phyloP scores from a whole-genome alignment of 2,888 invertebrate genomes.

The Zeuzera pyrina region DNA sequence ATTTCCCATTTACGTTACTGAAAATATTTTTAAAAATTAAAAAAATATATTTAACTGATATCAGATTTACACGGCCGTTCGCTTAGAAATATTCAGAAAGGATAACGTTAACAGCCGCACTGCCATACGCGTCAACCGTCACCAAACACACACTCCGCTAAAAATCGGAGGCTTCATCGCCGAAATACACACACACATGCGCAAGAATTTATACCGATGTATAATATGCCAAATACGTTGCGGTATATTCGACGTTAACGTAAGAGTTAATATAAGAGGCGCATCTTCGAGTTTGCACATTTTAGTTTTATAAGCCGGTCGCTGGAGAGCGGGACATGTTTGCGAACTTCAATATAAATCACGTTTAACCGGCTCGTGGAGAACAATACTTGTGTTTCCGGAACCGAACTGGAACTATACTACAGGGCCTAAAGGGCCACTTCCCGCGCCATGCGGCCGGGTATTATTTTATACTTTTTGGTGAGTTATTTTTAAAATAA shows the following conservation, averaged over 20 bases:
- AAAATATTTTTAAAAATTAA: constrained; percentile 16
- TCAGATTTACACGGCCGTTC: constrained; percentile 21
- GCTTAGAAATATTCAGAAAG: constrained; percentile 29
- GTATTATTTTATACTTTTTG: constrained; percentile 50
- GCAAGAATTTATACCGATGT: constrained; percentile 23
- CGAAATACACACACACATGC: constrained; percentile 53
- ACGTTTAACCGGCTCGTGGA: constrained; percentile 35
- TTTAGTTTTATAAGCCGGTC: constrained; percentile 65
- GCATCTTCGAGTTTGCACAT: constrained; percentile 70
- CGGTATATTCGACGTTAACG: constrained; percentile 65
- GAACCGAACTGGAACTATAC: too few species aligned
- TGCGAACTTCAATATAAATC: constrained; percentile 44
- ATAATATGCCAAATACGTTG: constrained; percentile 64
- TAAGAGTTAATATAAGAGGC: constrained; percentile 72
- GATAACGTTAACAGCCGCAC: constrained; percentile 21
- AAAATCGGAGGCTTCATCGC: constrained; percentile 34
- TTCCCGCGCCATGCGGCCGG: constrained; percentile 64
- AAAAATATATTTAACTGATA: constrained; percentile 22
- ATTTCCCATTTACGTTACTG: constrained; percentile 12
- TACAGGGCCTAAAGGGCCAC: constrained; percentile 40
- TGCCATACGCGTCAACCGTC: constrained; percentile 24
- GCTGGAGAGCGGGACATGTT: constrained; percentile 61
- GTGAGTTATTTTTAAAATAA: constrained; percentile 45
- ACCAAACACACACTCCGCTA: constrained; percentile 27
- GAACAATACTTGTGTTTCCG: constrained; percentile 32